These are phyloP conservation scores for Engraulis encrasicolus DNA, from an alignment of 2,113 vertebrate genomes.

Conservation along the genomic window DNA sequence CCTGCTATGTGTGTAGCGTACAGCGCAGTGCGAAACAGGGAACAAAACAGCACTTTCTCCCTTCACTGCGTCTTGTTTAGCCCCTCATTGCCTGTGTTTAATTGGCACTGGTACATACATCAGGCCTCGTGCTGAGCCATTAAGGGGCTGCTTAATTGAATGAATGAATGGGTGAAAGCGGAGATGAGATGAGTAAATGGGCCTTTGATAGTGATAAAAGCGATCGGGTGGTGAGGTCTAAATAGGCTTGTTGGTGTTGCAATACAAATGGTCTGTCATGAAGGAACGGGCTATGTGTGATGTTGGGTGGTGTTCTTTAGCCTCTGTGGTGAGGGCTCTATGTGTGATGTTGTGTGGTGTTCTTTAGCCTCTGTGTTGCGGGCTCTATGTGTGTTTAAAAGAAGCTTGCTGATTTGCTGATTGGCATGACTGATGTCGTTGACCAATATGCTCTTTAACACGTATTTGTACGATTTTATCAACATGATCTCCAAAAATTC, in stretches of 20 bases:
- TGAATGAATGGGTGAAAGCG: not conserved
- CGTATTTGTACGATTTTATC: not conserved
- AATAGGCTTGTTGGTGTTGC: not conserved
- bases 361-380: not conserved
- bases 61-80: too few relatives aligned
- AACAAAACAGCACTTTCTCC: slow-evolving; percentile 19
- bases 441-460: not conserved
- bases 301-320: too few relatives aligned
- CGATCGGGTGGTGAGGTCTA: not conserved
- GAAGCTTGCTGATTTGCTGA: not conserved
- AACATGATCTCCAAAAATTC: not conserved
- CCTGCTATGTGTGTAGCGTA: too few relatives aligned
- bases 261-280: too few relatives aligned
- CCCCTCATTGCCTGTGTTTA: not conserved
- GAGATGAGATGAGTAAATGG: slow-evolving; percentile 2
- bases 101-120: not conserved
- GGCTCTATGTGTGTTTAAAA: not conserved
- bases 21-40: slow-evolving; percentile 27
- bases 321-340: too few relatives aligned
- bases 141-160: not conserved
- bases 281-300: too few relatives aligned
- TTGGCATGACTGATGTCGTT: not conserved
- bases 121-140: not conserved
- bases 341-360: too few relatives aligned
- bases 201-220: not conserved